Evolutionary conservation across 2,797 vertebrate species (phyloP), one percentile per base, ranked within the genome.

Genomic region (Channallabes apus): DNA sequence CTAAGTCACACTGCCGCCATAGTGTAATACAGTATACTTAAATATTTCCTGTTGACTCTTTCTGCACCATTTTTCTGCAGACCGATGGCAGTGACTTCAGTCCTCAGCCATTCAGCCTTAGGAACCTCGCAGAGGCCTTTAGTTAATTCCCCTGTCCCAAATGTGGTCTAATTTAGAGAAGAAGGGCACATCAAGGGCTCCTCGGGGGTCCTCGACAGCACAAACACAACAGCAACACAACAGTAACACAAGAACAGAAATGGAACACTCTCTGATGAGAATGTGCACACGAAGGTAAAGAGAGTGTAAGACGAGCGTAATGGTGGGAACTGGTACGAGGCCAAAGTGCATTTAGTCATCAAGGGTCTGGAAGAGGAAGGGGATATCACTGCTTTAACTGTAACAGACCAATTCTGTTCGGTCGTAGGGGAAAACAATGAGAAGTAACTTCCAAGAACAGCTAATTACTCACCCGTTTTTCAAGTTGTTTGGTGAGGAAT

Each of bases 261-360:
- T 15, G 7, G 41, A 54, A 32, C 51, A 35, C 65, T 46, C 20
- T n/a, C 5, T 38, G 61, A 61, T 64, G 78, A 80, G 78, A 80
- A 80, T 64, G 38, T 38, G 78, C 56, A 38, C 4, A 38, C 35
- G 58, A 22, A 35, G 78, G 78, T 38, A 64, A 80, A n/a, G 18
- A 46, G 38, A 72, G 46, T 46, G 46, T 46, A 46, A 46, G 1
- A 11, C 9, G 29, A 41, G 32, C 2, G 9, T 22, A 35, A 56
- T 22, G 80, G 22, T 59, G 80, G 80, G 65, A 82, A 83, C 46
- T 46, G 69, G 58, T 59, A 22, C 82, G 29, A 51, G 56, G 35
- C 69, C 67, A 78, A 64, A 64, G 92, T 91, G 92, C 85, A 92
- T 90, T 90, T 91, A 91, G 91, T 89, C 85, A 89, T 85, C n/a